Evolutionary conservation across 37 sponge, comb jelly and placozoan species (phyloP), one percentile per base, ranked within the genome.

Genomic region (Amphimedon queenslandica): DNA sequence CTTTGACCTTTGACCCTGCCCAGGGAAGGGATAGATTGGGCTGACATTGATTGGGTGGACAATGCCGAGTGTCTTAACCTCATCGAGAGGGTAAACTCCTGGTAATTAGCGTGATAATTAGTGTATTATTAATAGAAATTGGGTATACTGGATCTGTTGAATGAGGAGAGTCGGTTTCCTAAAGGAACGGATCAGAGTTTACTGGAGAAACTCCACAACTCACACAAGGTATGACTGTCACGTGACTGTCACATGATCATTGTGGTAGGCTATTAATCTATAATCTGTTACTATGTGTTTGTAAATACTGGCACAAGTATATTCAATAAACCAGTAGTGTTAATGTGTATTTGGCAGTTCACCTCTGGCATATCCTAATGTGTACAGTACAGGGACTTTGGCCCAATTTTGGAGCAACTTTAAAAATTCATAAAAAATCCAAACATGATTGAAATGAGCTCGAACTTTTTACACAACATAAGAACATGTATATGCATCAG

Each of bases 1-100:
- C 53, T 33, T 13, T 66, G 73, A 34, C 58, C 30, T 66, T 20
- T 67, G 40, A 40, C 18, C n/a, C 27, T 72, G 21, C 2, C 69
- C 29, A 90, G 94, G 83, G 99, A 98, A 73, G 99, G 99, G 20
- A 98, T 98, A 47, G 79, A 83, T 40, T 98, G 99, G 99, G 82
- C 86, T 16, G 99, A 98, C 66, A 98, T 98, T 73, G 95, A 98
- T 51, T 98, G 99, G 99, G 86, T 92, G 75, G 99, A 98, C 75
- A 98, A 98, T 76, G 78, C 85, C 1, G 93, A 94, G 72, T 98
- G 99, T 66, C 77, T 98, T 51, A 90, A 98, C 43, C 86, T 98
- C 30, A 78, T 98, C 51, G 99, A 98, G 57, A 92, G 87, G 80
- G 92, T 91, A 66, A 42, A 65, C 2, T 39, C 2, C 34, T 42